phyloP scores from a whole-genome alignment of 2,888 invertebrate genomes.

The Ormyrus nitidulus region DNA sequence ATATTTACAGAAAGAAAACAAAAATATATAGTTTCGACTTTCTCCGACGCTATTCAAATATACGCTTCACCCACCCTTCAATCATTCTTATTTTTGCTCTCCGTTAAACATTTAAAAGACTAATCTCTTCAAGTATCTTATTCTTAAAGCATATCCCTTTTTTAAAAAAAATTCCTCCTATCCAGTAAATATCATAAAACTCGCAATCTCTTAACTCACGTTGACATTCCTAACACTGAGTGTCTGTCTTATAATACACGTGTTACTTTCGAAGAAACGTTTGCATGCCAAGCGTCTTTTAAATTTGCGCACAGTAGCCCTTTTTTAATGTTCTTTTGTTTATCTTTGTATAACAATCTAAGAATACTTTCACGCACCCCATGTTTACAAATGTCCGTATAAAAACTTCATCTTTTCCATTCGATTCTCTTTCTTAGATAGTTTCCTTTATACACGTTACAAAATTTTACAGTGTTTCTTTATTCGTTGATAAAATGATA shows the following conservation, averaged over 20 bases:
- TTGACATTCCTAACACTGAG: conserved; percentile 1
- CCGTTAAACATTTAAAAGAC: conserved; percentile 41
- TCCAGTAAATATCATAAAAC: background rate
- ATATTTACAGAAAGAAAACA: conserved; percentile 56
- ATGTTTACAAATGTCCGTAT: conserved; percentile 40
- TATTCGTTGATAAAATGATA: conserved; percentile 33
- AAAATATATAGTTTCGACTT: conserved; percentile 49
- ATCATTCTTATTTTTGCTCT: conserved; percentile 26
- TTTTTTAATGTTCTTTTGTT: conserved; percentile 13
- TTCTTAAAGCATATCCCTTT: conserved; percentile 30
- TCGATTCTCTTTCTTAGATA: background rate
- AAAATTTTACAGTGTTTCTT: conserved; percentile 41
- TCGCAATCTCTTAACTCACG: background rate
- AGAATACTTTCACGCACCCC: background rate
- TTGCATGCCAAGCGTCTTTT: conserved; percentile 38
- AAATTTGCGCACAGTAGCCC: conserved; percentile 48
- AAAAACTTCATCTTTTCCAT: conserved; percentile 29
- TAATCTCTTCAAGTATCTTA: conserved; percentile 31
- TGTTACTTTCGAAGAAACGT: conserved; percentile 39
- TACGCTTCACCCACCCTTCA: conserved; percentile 10
- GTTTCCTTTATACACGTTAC: conserved; percentile 43
- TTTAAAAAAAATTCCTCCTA: conserved; percentile 19
- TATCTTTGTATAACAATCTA: conserved; percentile 3
- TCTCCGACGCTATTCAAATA: conserved; percentile 27
- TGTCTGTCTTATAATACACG: conserved; percentile 24